Base-by-base conservation (phyloP, 2,113 vertebrate species). In the Thunnus thynnus region DNA sequence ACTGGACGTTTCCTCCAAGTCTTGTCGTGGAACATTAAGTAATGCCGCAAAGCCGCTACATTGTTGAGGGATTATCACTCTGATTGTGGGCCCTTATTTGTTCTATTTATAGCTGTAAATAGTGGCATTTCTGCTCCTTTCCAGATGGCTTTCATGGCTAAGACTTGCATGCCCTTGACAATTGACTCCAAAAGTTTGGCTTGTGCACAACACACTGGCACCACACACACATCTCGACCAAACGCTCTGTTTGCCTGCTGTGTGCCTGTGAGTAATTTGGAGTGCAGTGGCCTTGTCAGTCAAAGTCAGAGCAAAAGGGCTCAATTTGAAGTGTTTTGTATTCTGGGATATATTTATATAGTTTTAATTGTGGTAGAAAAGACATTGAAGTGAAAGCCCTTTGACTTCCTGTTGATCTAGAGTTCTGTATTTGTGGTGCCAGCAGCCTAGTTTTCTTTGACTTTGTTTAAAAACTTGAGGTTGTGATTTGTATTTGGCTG, bases 71-170 rank as follows among this genome's bases (percentile, higher is more conserved):
- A 90, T 91, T 89, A 93, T 80, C 86, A 72, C 83, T 72, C 22
- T 63, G 74, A 74, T 64, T 80, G 70, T 77, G 76, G 61, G 52
- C 72, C 72, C 80, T 87, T 87, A 86, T 90, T 85, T 87, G 84
- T 88, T 91, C 85, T 92, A 91, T 90, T 93, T 91, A 84, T 90
- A 90, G 90, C 71, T 68, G 48, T 76, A 84, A 86, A 91, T 91
- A 79, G 86, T 91, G 66, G 82, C 69, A 73, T 90, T 91, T 92
- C 79, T 89, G 72, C 79, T 84, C 57, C 56, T 87, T 92, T 88
- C 90, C 93, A 94, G 90, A 94, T 93, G 89, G 85, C 82, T 80
- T 76, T 71, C 50, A 82, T 84, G 81, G 58, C 77, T 65, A 77
- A 70, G 77, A 82, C 83, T 85, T 70, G 72, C 80, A 89, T 86